phyloP scores from a whole-genome alignment of 2,797 vertebrate genomes.

The Salmo trutta region DNA sequence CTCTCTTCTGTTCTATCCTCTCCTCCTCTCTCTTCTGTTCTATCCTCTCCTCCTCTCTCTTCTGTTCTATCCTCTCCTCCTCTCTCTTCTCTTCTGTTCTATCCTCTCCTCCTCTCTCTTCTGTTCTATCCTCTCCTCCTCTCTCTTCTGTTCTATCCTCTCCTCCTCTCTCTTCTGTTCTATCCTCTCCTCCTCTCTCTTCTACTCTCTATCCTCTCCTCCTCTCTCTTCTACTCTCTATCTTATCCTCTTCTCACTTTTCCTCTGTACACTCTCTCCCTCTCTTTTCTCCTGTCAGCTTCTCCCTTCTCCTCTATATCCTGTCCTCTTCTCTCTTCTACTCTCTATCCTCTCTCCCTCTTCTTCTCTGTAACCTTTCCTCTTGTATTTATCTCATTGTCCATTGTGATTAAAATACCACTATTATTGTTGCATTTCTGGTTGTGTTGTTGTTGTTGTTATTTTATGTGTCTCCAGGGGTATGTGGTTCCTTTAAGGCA shows the following conservation, averaged over 20 bases:
- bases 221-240: too few species aligned
- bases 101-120: background rate
- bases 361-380: slow-evolving; percentile 16
- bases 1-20: too few species aligned
- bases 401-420: background rate
- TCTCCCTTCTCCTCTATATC: too few species aligned
- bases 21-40: background rate
- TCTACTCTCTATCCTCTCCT: background rate
- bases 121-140: background rate
- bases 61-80: too few species aligned
- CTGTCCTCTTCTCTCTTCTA: background rate
- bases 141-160: background rate
- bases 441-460: slow-evolving; percentile 20
- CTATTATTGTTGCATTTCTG: slow-evolving; percentile 5
- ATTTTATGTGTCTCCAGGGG: slow-evolving; percentile 12
- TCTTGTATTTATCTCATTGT: too few species aligned
- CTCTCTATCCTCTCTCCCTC: slow-evolving; percentile 2
- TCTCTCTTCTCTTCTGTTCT: background rate
- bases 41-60: too few species aligned
- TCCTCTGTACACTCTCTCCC: too few species aligned
- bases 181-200: background rate
- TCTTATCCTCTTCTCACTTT: too few species aligned
- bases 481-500: slow-evolving; percentile 44
- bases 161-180: background rate
- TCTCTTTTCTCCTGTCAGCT: too few species aligned